These are phyloP conservation scores for Trichoplusia ni DNA, from an alignment of 1,140 invertebrate genomes.

Conservation along the genomic window DNA sequence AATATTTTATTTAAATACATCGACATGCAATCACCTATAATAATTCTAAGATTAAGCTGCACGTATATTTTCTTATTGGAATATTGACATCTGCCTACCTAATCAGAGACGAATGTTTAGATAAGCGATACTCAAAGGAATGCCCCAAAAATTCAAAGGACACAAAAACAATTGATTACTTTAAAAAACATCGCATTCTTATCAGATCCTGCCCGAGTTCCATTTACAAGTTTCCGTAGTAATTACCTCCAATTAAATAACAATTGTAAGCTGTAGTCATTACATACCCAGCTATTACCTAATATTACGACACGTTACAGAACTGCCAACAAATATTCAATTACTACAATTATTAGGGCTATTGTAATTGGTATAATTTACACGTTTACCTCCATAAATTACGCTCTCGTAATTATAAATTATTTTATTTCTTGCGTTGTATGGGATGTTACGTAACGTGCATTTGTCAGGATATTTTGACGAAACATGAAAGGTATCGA, in stretches of 20 bases:
- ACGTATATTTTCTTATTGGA: no score
- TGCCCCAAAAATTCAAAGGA: not conserved
- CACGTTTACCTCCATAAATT: conserved; percentile 23
- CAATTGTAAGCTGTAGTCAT: conserved; percentile 21
- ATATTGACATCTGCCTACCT: no score
- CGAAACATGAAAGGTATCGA: conserved; percentile 28
- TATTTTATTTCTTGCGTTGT: conserved; percentile 8
- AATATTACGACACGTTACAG: conserved; percentile 23
- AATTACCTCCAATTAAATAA: conserved; percentile 24
- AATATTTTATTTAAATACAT: no score
- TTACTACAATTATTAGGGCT: conserved; percentile 15
- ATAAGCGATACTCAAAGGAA: no score
- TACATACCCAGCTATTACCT: conserved; percentile 21
- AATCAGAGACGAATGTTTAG: no score
- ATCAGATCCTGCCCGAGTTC: conserved; percentile 11
- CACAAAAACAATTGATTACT: not conserved
- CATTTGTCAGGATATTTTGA: no score
- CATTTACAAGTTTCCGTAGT: not conserved
- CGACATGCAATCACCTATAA: no score
- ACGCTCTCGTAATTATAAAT: conserved; percentile 23
- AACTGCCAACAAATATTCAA: conserved; percentile 29
- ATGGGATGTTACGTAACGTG: no score
- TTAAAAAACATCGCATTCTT: not conserved
- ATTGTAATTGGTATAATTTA: conserved; percentile 28
- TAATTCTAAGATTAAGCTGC: no score